Base-by-base conservation (phyloP, 2,113 vertebrate species). In the Rana temporaria region DNA sequence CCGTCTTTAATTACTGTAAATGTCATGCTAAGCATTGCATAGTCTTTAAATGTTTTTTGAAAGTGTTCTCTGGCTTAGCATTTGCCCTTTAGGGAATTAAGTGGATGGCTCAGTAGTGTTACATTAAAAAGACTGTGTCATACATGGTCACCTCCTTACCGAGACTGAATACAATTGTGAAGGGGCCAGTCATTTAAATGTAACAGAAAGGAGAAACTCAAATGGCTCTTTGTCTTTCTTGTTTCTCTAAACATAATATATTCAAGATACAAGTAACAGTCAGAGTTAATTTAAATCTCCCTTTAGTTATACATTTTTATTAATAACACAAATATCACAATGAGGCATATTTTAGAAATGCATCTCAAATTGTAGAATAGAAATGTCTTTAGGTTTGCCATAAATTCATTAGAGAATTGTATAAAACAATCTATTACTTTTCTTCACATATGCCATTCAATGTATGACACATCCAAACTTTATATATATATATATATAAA, bases 81-180 rank as follows among this genome's bases (percentile, higher is more conserved):
- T 79, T 69, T 79, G 78, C 65, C 78, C 65, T 69, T 59, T 20
- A 20, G 78, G 55, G 55, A 79, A 22, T 42, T 59, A 68, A 22
- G 11, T 79, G 65, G 38, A 60, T 57, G 69, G 32, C 65, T 69
- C 53, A 60, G 56, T 55, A 69, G 18, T 48, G 20, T 42, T 59
- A 60, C 20, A 69, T 57, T 42, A 69, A 59, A 79, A 69, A 69
- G 20, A 18, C 16, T 60, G 34, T 77, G 78, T 69, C 64, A 79
- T 66, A 79, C 63, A 68, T 79, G 52, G 48, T 79, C 77, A 79
- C 77, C 64, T 79, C 52, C 19, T 68, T 68, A 66, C 64, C 68
- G 42, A 67, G 30, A 16, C 52, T 68, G 64, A 79, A 79, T 69
- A 60, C 60, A 76, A 38, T 60, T 34, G 19, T 59, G 22, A 22